phyloP scores from a whole-genome alignment of 1,140 invertebrate genomes.

The Neuroterus valhalla region DNA sequence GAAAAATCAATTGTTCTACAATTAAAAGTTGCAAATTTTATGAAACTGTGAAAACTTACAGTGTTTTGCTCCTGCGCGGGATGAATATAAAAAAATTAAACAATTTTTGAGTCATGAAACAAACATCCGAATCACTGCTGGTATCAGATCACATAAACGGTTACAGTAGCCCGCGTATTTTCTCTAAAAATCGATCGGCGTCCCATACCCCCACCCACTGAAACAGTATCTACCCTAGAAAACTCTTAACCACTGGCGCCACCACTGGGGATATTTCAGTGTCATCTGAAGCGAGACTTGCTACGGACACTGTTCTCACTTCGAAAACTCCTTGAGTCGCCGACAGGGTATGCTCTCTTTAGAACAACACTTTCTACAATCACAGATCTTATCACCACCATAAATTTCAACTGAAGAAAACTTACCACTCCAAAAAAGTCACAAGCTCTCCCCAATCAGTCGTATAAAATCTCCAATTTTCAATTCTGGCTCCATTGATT shows the following conservation, averaged over 20 bases:
- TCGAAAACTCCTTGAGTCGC: not conserved
- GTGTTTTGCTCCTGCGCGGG: too few species aligned
- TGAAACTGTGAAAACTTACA: too few species aligned
- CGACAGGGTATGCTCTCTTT: not conserved
- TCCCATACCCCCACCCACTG: conserved; percentile 12
- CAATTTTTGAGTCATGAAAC: not conserved
- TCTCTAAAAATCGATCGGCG: conserved; percentile 53
- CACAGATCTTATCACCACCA: not conserved
- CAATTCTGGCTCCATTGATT: not conserved
- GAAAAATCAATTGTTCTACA: too few species aligned
- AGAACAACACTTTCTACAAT: not conserved
- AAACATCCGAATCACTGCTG: not conserved
- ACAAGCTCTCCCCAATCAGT: not conserved
- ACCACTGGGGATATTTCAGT: conserved; percentile 39
- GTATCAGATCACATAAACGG: not conserved
- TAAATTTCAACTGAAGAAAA: not conserved
- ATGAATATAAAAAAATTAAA: not conserved
- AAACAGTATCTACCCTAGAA: not conserved
- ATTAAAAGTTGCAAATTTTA: too few species aligned
- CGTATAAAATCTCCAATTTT: not conserved
- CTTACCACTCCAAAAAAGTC: conserved; percentile 8
- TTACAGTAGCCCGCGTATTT: conserved; percentile 45
- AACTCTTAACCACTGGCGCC: conserved; percentile 34
- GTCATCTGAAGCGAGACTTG: not conserved
- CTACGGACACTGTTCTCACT: not conserved